These are phyloP conservation scores for Ormyrus labotus DNA, from an alignment of 2,888 invertebrate genomes.

Conservation along the genomic window DNA sequence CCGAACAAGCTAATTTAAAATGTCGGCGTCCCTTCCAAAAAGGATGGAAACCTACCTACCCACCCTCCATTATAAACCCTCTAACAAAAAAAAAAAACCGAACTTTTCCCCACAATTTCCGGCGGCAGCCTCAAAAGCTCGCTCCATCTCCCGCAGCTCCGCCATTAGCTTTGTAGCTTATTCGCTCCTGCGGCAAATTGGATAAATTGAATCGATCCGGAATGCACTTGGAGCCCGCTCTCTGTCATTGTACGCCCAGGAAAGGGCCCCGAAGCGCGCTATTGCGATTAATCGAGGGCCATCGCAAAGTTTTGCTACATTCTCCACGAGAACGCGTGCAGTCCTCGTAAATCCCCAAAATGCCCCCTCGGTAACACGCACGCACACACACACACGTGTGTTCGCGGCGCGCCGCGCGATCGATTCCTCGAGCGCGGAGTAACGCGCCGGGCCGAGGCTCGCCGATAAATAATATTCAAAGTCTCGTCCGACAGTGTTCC, in stretches of 20 bases:
- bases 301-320: slow-evolving; percentile 39
- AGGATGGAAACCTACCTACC: too few species aligned
- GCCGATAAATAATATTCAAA: slow-evolving; percentile 29
- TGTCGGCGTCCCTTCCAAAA: too few species aligned
- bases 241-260: slow-evolving; percentile 1
- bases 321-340: slow-evolving; percentile 3
- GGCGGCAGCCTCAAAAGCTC: too few species aligned
- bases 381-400: background rate
- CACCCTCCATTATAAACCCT: too few species aligned
- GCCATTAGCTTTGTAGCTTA: too few species aligned
- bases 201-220: slow-evolving; percentile 17
- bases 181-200: background rate
- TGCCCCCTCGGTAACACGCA: background rate
- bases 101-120: too few species aligned
- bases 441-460: slow-evolving; percentile 4
- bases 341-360: slow-evolving; percentile 30
- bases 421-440: background rate
- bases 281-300: slow-evolving; percentile 38
- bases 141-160: too few species aligned
- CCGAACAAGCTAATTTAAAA: too few species aligned
- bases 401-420: slow-evolving; percentile 17
- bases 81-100: too few species aligned
- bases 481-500: background rate
- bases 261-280: background rate
- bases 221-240: slow-evolving; percentile 6